These are phyloP conservation scores for Phytoseiulus persimilis DNA, from an alignment of 2,888 invertebrate species.

Conservation along the genomic window DNA sequence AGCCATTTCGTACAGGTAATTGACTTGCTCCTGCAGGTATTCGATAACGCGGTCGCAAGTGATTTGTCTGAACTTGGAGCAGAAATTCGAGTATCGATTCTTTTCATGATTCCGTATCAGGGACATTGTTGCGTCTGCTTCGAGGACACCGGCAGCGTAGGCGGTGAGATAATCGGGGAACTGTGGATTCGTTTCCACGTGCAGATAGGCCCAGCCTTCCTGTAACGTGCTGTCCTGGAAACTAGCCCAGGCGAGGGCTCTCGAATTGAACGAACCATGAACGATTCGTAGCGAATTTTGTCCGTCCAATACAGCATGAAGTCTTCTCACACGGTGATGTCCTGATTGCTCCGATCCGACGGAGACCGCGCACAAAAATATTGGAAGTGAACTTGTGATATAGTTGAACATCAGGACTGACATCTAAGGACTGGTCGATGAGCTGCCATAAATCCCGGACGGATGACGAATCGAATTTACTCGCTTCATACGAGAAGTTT, in stretches of 20 bases:
- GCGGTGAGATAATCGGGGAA: conserved; percentile 8
- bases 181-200: conserved; percentile 8
- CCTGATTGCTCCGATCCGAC: background rate
- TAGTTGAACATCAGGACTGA: background rate
- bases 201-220: conserved; percentile 12
- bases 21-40: conserved; percentile 14
- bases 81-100: background rate
- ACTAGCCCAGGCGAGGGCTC: background rate
- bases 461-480: background rate
- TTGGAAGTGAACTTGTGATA: background rate
- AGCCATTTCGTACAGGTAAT: background rate
- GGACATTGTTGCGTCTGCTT: background rate
- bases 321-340: background rate
- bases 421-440: background rate
- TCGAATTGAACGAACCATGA: background rate
- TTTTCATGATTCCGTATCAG: background rate
- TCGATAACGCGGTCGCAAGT: background rate
- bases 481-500: background rate
- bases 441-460: background rate
- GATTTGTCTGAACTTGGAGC: background rate
- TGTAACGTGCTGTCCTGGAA: background rate
- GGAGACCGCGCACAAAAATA: background rate
- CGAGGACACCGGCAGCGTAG: conserved; percentile 11
- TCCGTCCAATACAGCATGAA: background rate
- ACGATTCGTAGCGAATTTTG: background rate